Evolutionary conservation across 2,113 vertebrate species (phyloP).

Genomic region (Heloderma charlesbogerti): DNA sequence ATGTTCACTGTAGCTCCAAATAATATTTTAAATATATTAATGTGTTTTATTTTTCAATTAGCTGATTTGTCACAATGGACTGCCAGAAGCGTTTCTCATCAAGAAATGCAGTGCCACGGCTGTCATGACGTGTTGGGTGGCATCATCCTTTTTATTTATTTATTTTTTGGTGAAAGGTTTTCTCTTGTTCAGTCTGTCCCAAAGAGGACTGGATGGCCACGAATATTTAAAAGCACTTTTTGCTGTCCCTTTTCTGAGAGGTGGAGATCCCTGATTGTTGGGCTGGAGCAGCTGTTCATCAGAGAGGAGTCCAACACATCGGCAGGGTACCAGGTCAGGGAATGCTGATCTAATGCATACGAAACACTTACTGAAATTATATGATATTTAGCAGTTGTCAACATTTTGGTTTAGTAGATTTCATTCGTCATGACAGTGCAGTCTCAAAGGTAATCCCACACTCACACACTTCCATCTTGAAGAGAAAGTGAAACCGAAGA

Average conservation of each 20-base stretch:
- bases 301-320: neutral
- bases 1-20: neutral
- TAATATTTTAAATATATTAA: neutral
- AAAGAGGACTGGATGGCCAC: neutral
- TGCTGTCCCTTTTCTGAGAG: neutral
- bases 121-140: neutral
- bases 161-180: constrained; percentile 17
- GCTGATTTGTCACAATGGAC: constrained; percentile 5
- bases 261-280: neutral
- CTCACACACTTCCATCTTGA: neutral
- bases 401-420: neutral
- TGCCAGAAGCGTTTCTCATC: neutral
- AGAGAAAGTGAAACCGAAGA: neutral
- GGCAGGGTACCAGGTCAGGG: neutral
- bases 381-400: neutral
- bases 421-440: neutral
- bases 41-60: neutral
- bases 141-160: neutral
- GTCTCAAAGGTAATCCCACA: neutral
- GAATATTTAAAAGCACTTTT: neutral
- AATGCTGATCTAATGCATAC: neutral
- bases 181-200: neutral
- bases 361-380: neutral
- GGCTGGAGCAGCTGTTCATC: neutral
- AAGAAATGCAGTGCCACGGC: constrained; percentile 29